Base-by-base conservation (phyloP, 2,113 vertebrate species). In the Pavo muticus region DNA sequence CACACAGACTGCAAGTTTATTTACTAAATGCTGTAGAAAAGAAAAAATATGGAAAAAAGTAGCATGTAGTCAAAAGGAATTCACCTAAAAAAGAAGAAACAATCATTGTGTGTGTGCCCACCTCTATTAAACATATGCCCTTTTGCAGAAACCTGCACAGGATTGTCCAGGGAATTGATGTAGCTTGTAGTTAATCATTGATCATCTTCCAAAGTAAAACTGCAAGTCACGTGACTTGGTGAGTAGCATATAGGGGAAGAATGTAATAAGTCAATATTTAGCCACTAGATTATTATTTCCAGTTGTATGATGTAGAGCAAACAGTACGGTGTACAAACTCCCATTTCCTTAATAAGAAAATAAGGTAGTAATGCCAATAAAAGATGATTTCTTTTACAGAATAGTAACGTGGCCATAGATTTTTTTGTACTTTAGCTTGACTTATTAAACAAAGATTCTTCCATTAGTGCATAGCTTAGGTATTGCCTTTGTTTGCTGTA, bases 231-330 rank as follows among this genome's bases (percentile, higher is more conserved):
- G 61, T 92, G 91, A 95, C 93, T 74, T 48, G 40, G 60, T 89
- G 84, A 94, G 56, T 63, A 88, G 78, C 87, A 87, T 95, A 91
- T 87, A 93, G 72, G 60, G 48, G 71, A 95, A 95, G 94, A 96
- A 96, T 96, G 90, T 80, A 90, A 6, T 90, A 84, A 87, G 94
- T 90, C 93, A 96, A 97, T 95, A 97, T 95, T 97, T 96, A 94
- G 88, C 70, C 54, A 89, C 70, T 88, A 79, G 48, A 80, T 91
- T 94, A 86, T 74, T 95, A 78, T 92, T 93, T 93, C 44, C 78
- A 84, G 82, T 87, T 70, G 7, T 86, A 86, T 87, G 50, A 30
- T 70, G 86, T 57, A 88, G 40, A 70, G 56, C 75, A 96, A 93
- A 92, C 45, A 75, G 50, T 44, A 56, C n/a, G 68, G 50, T 87